Base-by-base conservation (phyloP, 1,140 invertebrate genomes). In the Anagrus nilaparvatae region DNA sequence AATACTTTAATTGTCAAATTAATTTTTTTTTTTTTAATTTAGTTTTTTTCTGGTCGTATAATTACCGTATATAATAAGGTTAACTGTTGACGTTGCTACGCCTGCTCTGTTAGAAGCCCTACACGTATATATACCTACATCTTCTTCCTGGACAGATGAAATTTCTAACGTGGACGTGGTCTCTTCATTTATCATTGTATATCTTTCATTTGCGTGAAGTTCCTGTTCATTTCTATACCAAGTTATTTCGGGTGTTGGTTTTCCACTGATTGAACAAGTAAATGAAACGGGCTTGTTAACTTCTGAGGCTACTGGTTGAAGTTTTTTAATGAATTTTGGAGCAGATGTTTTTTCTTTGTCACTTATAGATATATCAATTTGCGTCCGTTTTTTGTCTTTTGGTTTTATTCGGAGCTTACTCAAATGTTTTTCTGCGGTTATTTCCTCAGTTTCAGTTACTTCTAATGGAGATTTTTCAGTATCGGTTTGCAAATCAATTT, bases 101-200 rank as follows among this genome's bases (percentile, higher is more conserved):
- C 87, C 87, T 46, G 78, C 79, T 10, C 72, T 61, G 64, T 90
- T 91, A 19, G 76, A 74, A 6, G 84, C 84, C 58, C 75, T 77
- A 58, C 83, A 87, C 8, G 81, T 80, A 64, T 89, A 88, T 45
- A 84, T 76, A 18, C 83, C 87, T 44, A 77, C 74, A 64, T 90
- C 82, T 50, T 79, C 72, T 30, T 76, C 70, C 29, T 72, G 69
- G 2, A 81, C 72, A 32, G 75, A 69, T 14, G 63, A 59, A 44
- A 90, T 79, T 52, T 79, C 76, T 34, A 90, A 64, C 9, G 71
- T 73, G 8, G 77, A 75, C n/a, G 74, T 73, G 38, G 76, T 72
- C 51, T 79, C 72, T 25, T 70, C 58, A 23, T 74, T 58, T 32
- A 65, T 72, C 52, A 82, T 77, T 19, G 66, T 65, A 48, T 80